Evolutionary conservation across 2,113 vertebrate species (phyloP), one percentile per base, ranked within the genome.

Genomic region (Gymnogyps californianus): DNA sequence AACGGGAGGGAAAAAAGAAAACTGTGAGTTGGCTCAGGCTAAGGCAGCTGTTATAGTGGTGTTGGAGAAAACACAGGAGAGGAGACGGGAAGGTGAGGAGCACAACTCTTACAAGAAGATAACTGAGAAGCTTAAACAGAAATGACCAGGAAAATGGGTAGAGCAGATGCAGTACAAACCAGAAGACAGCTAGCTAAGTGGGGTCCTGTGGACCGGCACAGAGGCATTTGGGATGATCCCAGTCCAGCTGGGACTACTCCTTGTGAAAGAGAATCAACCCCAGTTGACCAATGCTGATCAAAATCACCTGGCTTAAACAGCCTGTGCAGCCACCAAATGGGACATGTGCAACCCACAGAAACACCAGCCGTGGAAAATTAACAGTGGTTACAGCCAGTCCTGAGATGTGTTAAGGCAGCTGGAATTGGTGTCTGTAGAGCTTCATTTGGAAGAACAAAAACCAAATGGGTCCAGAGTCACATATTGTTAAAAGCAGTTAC

Each of bases 301-400:
- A 65, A 93, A 65, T 65, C 42, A 61, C 32, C 13, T 54, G 54
- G 13, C 17, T 52, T 49, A 89, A 59, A 49, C 8, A 59, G 44
- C 9, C 15, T 55, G 6, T n/a, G 26, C 18, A 61, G 29, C 7
- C n/a, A 59, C n/a, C 21, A 47, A 76, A 71, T 5, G 22, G 36
- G 36, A 47, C 44, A 19, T 7, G 51, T 2, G 3, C 9, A 55
- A 34, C 7, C 6, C 22, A 15, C 16, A 64, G 20, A 82, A 83
- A 79, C 24, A n/a, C 7, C 47, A 65, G 20, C 6, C 1, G 1
- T 0, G 1, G 25, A 0, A 0, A 81, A 65, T 11, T 24, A 38
- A 26, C 15, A 62, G 8, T 5, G 18, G 11, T 34, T 64, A 29
- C 26, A 79, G n/a, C 7, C 55, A 59, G 42, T 34, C 38, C 1